Evolutionary conservation across 2,888 invertebrate genomes (phyloP).

Genomic region (Lepas anatifera): DNA sequence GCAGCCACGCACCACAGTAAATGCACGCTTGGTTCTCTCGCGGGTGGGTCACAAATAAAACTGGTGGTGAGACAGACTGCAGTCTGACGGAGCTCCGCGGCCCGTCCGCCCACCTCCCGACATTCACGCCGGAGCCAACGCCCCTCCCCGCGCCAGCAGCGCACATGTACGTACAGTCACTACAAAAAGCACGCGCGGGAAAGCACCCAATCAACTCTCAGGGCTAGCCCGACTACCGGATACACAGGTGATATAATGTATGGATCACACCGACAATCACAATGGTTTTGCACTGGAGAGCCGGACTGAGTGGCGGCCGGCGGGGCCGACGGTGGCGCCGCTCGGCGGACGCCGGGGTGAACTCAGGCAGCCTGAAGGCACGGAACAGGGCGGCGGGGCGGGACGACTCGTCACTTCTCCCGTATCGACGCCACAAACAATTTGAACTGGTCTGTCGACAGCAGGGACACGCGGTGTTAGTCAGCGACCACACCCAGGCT

Average conservation of each 20-base stretch:
- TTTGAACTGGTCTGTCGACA: slow-evolving; percentile 10
- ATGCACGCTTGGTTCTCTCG: background rate
- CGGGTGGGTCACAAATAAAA: too few relatives aligned
- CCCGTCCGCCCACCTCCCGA: too few relatives aligned
- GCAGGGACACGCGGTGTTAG: too few relatives aligned
- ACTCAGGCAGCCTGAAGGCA: slow-evolving; percentile 8
- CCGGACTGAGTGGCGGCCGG: background rate
- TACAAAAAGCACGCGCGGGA: background rate
- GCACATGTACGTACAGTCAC: background rate
- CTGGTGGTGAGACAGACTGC: too few relatives aligned
- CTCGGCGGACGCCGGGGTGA: background rate
- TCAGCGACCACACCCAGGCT: too few relatives aligned
- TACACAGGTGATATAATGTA: background rate
- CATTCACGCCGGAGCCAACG: background rate
- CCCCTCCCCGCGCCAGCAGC: background rate
- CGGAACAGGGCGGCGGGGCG: too few relatives aligned
- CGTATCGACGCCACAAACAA: background rate
- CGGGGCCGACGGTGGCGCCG: background rate
- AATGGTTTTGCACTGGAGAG: slow-evolving; percentile 2
- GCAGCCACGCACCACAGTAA: background rate
- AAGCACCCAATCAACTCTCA: too few relatives aligned
- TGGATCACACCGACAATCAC: slow-evolving; percentile 7
- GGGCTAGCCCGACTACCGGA: background rate
- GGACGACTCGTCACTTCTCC: background rate
- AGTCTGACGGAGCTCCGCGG: too few relatives aligned